phyloP scores from a whole-genome alignment of 1,140 invertebrate genomes.

The Micrasema minimum region DNA sequence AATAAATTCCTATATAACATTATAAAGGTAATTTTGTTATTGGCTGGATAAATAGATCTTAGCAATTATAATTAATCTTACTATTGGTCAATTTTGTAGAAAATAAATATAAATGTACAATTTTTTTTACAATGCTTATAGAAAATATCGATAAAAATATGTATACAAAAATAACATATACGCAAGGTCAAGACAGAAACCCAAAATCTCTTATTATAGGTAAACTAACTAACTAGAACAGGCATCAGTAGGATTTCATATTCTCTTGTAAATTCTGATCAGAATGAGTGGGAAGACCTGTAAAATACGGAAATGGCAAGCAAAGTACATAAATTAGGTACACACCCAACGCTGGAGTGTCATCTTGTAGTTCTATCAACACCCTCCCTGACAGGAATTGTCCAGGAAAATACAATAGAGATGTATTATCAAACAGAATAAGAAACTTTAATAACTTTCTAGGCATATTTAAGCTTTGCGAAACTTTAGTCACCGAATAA shows the following conservation, averaged over 20 bases:
- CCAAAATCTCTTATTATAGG: neutral
- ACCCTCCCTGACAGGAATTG: slow-evolving; percentile 92
- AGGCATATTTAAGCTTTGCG: slow-evolving; percentile 71
- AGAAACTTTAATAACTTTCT: slow-evolving; percentile 92
- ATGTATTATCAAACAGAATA: slow-evolving; percentile 94
- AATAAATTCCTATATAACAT: no score
- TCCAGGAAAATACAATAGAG: slow-evolving; percentile 90
- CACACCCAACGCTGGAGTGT: slow-evolving; percentile 87
- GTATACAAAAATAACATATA: slow-evolving; percentile 4
- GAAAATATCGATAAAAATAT: no score
- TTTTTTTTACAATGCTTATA: no score
- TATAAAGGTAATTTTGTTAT: no score
- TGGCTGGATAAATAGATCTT: no score
- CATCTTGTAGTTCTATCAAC: slow-evolving; percentile 91
- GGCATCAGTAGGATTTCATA: no score
- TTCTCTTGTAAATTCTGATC: no score
- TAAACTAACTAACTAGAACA: neutral
- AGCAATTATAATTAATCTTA: no score
- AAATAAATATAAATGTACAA: no score
- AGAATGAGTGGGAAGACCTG: no score
- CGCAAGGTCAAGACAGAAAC: slow-evolving; percentile 19
- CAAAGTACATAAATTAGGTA: slow-evolving; percentile 50
- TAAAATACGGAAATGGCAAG: no score
- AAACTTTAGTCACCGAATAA: slow-evolving; percentile 18
- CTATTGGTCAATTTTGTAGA: no score